Evolutionary conservation across 1,140 invertebrate species (phyloP), one percentile per base, ranked within the genome.

Genomic region (Polyergus mexicanus): DNA sequence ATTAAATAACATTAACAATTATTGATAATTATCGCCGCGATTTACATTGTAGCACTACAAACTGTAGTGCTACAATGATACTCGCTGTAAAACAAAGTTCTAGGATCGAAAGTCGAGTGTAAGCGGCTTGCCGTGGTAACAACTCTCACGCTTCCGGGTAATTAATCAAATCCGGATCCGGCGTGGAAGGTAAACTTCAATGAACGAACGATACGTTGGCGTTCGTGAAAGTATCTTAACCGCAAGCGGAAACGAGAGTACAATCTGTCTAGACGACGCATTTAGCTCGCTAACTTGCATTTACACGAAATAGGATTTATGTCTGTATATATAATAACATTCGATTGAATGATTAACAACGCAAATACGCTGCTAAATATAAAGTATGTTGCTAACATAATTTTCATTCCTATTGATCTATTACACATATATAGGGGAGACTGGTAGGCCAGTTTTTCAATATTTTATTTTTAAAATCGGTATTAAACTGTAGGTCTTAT

Each of bases 1-100:
- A 81, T 58, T 81, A 71, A 38, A 16, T 71, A 71, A 81, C 22
- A 71, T 16, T 25, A 71, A 81, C 51, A 81, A 71, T 58, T 81
- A 81, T 68, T 60, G 78, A 71, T 81, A 72, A 81, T 54, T 58
- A 81, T 81, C 25, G 35, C 38, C 78, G 66, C 66, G 78, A 81
- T 81, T 81, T 81, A 81, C 38, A 63, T 58, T 65, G 35, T 58
- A 51, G 65, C 66, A 58, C 22, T 71, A 22, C 65, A 69, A 80
- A 71, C 77, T 80, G 77, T 71, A n/a, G n/a, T n/a, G n/a, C n/a
- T 71, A 81, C n/a, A n/a, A n/a, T n/a, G 78, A 81, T 58, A 81
- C 78, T 81, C 51, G 51, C 77, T 71, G 66, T 87, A 84, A 89
- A 92, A 93, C 90, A 89, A 92, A 93, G 92, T 92, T 93, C 84